Conservation (phyloP, 2,797 vertebrate species). For the Intellagama lesueurii region DNA sequence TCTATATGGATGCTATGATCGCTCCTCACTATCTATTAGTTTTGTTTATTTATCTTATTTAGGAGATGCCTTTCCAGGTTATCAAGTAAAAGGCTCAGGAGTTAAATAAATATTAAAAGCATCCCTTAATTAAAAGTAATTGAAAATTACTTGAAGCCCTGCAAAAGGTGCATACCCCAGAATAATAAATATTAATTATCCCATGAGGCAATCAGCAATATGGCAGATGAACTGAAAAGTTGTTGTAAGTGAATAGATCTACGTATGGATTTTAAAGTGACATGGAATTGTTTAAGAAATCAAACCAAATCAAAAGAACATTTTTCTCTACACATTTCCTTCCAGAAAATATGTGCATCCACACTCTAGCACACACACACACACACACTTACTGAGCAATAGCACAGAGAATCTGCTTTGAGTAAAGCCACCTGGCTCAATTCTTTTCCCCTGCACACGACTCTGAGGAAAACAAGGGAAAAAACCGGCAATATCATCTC, state of each 20-base stretch:
- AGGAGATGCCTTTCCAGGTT: background rate
- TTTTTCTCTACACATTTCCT: background rate
- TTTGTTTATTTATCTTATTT: background rate
- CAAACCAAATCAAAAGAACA: background rate
- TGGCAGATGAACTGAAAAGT: background rate
- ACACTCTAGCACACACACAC: no score
- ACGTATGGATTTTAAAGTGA: no score
- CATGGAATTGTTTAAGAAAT: no score
- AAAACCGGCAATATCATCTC: conserved; percentile 42
- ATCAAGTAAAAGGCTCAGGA: background rate
- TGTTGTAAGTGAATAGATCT: background rate
- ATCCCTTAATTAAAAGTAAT: background rate
- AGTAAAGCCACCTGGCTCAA: conserved; percentile 34
- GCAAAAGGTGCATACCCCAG: background rate
- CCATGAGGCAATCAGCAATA: background rate
- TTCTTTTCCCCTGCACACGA: conserved; percentile 36
- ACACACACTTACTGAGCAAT: background rate
- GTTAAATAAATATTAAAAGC: background rate
- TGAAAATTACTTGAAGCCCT: background rate
- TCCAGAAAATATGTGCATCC: background rate
- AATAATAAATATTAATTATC: background rate
- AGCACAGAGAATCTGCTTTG: conserved; percentile 21
- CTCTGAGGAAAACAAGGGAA: conserved; percentile 38
- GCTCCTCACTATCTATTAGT: background rate
- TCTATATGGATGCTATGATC: background rate